Conservation (phyloP, 2,797 vertebrate genomes). For the Lophotriccus pileatus region DNA sequence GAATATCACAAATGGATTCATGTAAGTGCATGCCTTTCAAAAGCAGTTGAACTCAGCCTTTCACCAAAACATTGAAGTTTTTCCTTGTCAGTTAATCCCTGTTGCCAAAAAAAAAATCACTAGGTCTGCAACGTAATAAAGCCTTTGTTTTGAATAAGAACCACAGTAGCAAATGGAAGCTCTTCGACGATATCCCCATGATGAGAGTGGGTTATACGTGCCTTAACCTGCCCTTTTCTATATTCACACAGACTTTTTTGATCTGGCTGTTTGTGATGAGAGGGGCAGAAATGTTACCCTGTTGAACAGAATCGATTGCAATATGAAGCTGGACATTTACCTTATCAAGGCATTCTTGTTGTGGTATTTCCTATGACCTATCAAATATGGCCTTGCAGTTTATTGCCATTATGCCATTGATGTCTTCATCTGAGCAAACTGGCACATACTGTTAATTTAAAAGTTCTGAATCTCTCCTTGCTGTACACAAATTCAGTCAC, state of each 20-base stretch:
- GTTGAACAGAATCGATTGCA: background rate
- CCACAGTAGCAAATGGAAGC: accelerated
- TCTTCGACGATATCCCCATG: background rate
- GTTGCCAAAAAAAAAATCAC: background rate
- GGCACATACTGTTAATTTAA: background rate
- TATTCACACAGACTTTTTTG: background rate
- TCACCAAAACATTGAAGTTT: accelerated
- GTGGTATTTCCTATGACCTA: background rate
- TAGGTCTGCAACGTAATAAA: background rate
- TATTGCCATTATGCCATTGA: background rate
- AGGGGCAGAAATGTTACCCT: background rate
- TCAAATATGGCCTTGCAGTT: background rate
- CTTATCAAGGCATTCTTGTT: background rate
- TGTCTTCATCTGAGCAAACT: background rate
- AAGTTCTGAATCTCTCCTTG: background rate
- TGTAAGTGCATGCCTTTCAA: background rate
- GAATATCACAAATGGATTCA: background rate
- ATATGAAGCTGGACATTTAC: background rate
- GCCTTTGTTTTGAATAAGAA: background rate
- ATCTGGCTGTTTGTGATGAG: background rate
- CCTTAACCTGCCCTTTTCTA: background rate
- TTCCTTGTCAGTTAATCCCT: background rate
- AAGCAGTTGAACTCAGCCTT: background rate
- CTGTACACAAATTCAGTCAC: background rate
- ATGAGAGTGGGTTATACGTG: background rate